These are phyloP conservation scores for Strix aluco DNA, from an alignment of 2,113 vertebrate species.

Conservation along the genomic window DNA sequence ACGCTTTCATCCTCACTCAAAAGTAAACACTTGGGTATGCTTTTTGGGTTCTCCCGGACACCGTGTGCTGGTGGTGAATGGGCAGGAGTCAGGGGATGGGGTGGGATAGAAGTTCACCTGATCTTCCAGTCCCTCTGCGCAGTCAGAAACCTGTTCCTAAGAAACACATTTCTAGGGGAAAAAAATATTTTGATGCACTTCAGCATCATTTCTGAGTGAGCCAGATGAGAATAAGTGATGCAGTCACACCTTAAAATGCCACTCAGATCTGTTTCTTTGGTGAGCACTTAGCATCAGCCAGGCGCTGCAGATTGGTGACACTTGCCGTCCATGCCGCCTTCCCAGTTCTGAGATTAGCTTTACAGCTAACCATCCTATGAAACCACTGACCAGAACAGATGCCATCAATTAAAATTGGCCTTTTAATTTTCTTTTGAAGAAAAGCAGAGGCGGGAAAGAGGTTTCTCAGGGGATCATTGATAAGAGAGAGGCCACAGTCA, in stretches of 20 bases:
- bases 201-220: background rate
- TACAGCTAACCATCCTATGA: background rate
- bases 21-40: background rate
- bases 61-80: background rate
- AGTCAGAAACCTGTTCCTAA: background rate
- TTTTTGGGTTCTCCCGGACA: background rate
- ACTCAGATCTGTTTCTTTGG: background rate
- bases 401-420: background rate
- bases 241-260: slow-evolving; percentile 22
- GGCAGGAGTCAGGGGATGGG: background rate
- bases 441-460: background rate
- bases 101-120: background rate
- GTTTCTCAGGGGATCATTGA: background rate
- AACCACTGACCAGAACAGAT: background rate
- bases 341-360: background rate
- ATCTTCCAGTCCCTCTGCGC: background rate
- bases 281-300: background rate
- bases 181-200: background rate
- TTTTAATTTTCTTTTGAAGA: slow-evolving; percentile 26
- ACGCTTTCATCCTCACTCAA: background rate
- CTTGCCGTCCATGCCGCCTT: background rate
- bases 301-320: background rate
- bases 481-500: background rate
- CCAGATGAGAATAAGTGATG: slow-evolving; percentile 8
- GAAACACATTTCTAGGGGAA: background rate